Percentiles rank a stretch among this genome's conserved stretches.
phyloP scores from a whole-genome alignment of 2,888 invertebrate genomes.

The Nebria salina region DNA sequence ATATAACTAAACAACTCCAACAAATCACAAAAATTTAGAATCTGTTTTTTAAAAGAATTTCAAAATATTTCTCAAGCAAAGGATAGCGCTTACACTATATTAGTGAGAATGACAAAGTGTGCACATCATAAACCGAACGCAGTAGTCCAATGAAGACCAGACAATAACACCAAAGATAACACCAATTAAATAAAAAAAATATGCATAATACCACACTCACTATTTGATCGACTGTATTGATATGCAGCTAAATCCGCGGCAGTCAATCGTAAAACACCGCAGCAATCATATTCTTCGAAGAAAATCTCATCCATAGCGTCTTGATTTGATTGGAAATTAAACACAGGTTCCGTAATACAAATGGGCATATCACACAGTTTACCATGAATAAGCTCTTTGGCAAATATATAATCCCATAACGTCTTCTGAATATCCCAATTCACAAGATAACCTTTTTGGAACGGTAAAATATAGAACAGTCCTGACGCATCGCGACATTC shows the following conservation, averaged over 20 bases:
- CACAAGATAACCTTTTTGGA: conserved; percentile 93
- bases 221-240: conserved; percentile 62
- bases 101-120: no score
- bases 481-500: conserved; percentile 97
- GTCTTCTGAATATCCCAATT: conserved; percentile 97
- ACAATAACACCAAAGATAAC: not conserved
- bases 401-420: conserved; percentile 95
- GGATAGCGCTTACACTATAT: no score
- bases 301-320: conserved; percentile 96
- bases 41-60: no score
- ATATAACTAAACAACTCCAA: no score
- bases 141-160: no score
- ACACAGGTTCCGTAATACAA: conserved; percentile 92
- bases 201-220: not conserved
- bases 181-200: not conserved
- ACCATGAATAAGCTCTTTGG: conserved; percentile 83
- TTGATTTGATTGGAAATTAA: conserved; percentile 91
- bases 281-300: conserved; percentile 96
- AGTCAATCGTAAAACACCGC: conserved; percentile 81
- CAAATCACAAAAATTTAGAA: no score
- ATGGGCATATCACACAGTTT: conserved; percentile 81
- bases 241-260: conserved; percentile 84
- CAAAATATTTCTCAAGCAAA: no score
- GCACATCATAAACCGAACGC: no score
- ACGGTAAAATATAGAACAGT: conserved; percentile 91